Conservation (phyloP, 2,888 invertebrate genomes). For the Teleogryllus oceanicus region DNA sequence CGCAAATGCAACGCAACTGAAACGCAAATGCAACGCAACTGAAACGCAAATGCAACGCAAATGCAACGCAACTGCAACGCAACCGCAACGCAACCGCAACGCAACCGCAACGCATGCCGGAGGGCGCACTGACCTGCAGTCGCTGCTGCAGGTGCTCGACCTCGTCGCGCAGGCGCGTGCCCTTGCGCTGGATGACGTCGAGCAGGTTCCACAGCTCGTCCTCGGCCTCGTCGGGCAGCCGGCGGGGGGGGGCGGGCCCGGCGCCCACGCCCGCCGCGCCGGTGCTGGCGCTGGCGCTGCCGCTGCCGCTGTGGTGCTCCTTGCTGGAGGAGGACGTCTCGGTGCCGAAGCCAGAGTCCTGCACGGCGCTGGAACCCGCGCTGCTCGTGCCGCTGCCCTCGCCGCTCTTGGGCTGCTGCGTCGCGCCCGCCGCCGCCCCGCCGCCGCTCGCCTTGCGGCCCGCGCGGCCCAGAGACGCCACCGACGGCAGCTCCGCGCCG, state of each 20-base stretch:
- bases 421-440: conserved; percentile 58
- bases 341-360: conserved; percentile 87
- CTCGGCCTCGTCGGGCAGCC: conserved; percentile 57
- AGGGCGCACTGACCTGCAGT: conserved; percentile 53
- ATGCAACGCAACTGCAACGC: too few relatives aligned
- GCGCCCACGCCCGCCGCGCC: background rate
- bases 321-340: conserved; percentile 75
- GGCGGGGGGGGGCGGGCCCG: too few relatives aligned
- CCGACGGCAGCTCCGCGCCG: conserved; percentile 18
- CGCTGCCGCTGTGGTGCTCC: conserved; percentile 61
- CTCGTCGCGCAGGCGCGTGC: conserved; percentile 58
- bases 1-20: too few relatives aligned
- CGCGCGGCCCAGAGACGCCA: background rate
- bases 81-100: too few relatives aligned
- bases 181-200: conserved; percentile 80
- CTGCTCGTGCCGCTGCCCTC: conserved; percentile 49
- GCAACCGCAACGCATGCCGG: too few relatives aligned
- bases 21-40: too few relatives aligned
- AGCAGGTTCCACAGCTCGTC: conserved; percentile 82
- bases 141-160: conserved; percentile 47
- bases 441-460: conserved; percentile 65
- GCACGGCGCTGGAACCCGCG: conserved; percentile 59
- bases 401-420: conserved; percentile 39
- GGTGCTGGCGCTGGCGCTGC: conserved; percentile 44
- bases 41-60: too few relatives aligned